phyloP scores from a whole-genome alignment of 2,113 vertebrate species.

The Myotis yumanensis region DNA sequence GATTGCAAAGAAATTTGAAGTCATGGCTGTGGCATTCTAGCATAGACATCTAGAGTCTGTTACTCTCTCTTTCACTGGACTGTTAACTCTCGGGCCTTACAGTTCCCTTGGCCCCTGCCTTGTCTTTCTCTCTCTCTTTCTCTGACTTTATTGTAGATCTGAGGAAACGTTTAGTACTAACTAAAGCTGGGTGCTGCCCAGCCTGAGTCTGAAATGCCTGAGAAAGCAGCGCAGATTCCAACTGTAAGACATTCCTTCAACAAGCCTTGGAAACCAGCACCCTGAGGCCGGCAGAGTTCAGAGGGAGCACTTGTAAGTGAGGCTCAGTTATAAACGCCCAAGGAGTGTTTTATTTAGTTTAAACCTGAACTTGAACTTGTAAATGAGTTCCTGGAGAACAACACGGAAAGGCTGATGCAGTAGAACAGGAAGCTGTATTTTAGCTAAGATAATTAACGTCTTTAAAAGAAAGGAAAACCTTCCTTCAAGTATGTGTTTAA shows the following conservation, averaged over 20 bases:
- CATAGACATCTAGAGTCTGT: not conserved
- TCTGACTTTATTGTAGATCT: slow-evolving; percentile 78
- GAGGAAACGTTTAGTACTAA: slow-evolving; percentile 82
- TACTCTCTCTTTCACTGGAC: not conserved
- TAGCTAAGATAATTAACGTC: slow-evolving; percentile 17
- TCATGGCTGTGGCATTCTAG: not conserved
- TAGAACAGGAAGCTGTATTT: slow-evolving; percentile 65
- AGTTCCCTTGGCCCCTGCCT: slow-evolving; percentile 66
- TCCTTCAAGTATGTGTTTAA: not conserved
- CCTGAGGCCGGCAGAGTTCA: slow-evolving; percentile 81
- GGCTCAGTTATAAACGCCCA: slow-evolving; percentile 81
- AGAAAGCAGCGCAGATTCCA: slow-evolving; percentile 83
- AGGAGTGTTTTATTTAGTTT: slow-evolving; percentile 81
- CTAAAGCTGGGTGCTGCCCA: slow-evolving; percentile 72
- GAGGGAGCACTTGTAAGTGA: slow-evolving; percentile 85
- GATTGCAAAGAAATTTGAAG: not conserved
- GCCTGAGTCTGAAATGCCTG: slow-evolving; percentile 83
- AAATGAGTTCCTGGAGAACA: slow-evolving; percentile 68
- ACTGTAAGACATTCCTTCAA: slow-evolving; percentile 85
- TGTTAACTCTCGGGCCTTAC: not conserved
- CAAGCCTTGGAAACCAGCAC: slow-evolving; percentile 84
- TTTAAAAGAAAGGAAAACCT: slow-evolving; percentile 31
- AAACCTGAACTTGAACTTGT: slow-evolving; percentile 87
- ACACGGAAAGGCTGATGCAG: not conserved
- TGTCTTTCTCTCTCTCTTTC: slow-evolving; percentile 31